A percentile compares a stretch with the other conserved stretches of the same genome.
These are phyloP conservation scores for Castor canadensis DNA, from an alignment of 2,113 vertebrate genomes.

Conservation along the genomic window DNA sequence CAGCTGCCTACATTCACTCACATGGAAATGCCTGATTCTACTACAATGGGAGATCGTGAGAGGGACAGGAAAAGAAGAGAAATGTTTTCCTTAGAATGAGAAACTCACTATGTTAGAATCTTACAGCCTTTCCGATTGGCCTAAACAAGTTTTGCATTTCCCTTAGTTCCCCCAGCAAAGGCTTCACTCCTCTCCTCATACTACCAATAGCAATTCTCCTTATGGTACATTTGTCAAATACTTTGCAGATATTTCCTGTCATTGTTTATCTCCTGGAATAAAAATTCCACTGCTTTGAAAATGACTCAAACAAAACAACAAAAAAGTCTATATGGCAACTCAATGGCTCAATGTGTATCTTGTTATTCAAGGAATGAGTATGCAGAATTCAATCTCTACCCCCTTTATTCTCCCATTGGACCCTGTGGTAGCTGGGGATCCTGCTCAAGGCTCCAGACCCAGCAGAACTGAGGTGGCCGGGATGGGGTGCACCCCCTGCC, in stretches of 20 bases:
- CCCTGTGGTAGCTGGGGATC: no score
- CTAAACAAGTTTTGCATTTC: constrained; percentile 4
- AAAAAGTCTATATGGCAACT: neutral
- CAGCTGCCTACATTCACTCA: neutral
- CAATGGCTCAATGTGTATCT: neutral
- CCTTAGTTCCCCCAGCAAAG: neutral
- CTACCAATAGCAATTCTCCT: neutral
- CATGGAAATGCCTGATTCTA: neutral
- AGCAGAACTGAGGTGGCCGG: no score
- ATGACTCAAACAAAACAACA: neutral
- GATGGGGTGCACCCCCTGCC: no score
- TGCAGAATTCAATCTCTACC: neutral
- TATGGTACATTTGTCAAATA: neutral
- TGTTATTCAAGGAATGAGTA: neutral
- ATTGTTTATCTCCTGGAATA: neutral
- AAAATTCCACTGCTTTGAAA: neutral
- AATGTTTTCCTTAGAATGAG: neutral
- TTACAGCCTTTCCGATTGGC: neutral
- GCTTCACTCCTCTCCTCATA: neutral
- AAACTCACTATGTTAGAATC: neutral
- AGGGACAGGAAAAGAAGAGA: neutral
- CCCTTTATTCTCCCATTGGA: neutral
- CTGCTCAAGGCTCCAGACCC: no score
- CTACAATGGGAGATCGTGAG: neutral
- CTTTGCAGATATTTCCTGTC: neutral